Evolutionary conservation across 2,888 invertebrate genomes (phyloP), one percentile per base, ranked within the genome.

Genomic region (Diogma glabrata): DNA sequence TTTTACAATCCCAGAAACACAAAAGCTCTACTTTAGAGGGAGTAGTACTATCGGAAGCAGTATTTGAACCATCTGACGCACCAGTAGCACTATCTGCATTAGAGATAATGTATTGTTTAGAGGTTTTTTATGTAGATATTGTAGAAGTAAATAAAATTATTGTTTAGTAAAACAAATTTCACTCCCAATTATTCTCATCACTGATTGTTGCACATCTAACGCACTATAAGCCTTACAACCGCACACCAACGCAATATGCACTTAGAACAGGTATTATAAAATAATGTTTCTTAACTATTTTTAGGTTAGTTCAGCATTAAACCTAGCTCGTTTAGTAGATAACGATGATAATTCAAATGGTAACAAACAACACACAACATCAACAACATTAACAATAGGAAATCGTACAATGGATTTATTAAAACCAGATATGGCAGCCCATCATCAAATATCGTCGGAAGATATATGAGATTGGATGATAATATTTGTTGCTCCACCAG

Each of bases 251-350:
- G 7, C 26, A 10, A 8, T 6, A 26, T 26, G 10, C 26, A 26
- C 10, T 26, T 26, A 8, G 10, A 10, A 26, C 6, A 26, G 26
- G 7, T 26, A 8, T 26, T 26, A 8, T 26, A 10, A 26, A 26
- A 8, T 26, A 10, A 26, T 26, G 26, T 10, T 1, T 38, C 43
- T 4, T 51, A 26, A 49, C 36, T 30, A 4, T 30, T 56, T 60
- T 0, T 52, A 70, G 70, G 69, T 67, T 56, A 69, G 66, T 63
- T 70, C 70, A 53, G 63, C 66, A 57, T 64, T 66, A 57, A 67
- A 70, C 60, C 61, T 70, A 56, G 64, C 63, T 16, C 60, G 60
- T 16, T 53, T 62, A 50, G 12, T 7, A 16, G 62, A 60, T 16
- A 52, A 47, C 52, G 60, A 59, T 53, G 57, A 57, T 20, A 57